Evolutionary conservation across 2,888 invertebrate genomes (phyloP).

Genomic region (Teinopalpus imperialis): DNA sequence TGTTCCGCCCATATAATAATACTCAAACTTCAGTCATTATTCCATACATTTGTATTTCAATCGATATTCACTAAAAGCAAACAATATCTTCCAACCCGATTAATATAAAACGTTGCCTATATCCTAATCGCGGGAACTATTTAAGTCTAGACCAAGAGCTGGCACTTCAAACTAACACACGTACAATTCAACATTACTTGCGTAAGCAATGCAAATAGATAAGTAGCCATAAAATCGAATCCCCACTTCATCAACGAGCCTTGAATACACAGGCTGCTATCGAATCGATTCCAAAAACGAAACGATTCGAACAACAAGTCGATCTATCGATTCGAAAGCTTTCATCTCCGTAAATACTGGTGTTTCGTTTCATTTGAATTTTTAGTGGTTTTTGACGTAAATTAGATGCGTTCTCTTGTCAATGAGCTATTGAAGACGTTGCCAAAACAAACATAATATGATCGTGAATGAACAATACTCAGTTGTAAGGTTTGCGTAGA

Average conservation of each 20-base stretch:
- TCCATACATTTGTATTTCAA: too few species aligned
- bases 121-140: constrained; percentile 32
- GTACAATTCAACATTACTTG: constrained; percentile 34
- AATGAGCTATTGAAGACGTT: constrained; percentile 4
- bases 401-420: not conserved
- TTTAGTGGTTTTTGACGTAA: constrained; percentile 12
- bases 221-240: constrained; percentile 28
- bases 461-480: not conserved
- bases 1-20: too few species aligned
- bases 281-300: constrained; percentile 8
- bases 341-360: constrained; percentile 14
- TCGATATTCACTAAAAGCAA: constrained; percentile 46
- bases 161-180: constrained; percentile 21
- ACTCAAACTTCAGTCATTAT: too few species aligned
- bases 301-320: constrained; percentile 16
- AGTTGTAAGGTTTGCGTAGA: too few species aligned
- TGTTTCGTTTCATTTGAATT: constrained; percentile 7
- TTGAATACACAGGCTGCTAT: constrained; percentile 12
- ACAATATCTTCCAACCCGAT: constrained; percentile 23
- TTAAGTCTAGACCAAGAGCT: constrained; percentile 33
- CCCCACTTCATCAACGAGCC: constrained; percentile 21
- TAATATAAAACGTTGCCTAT: constrained; percentile 24
- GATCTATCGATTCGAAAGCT: constrained; percentile 9
- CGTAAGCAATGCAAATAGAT: constrained; percentile 38
- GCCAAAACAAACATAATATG: constrained; percentile 8